These are phyloP conservation scores for Acipenser oxyrinchus DNA, from an alignment of 2,797 vertebrate genomes.

Conservation along the genomic window DNA sequence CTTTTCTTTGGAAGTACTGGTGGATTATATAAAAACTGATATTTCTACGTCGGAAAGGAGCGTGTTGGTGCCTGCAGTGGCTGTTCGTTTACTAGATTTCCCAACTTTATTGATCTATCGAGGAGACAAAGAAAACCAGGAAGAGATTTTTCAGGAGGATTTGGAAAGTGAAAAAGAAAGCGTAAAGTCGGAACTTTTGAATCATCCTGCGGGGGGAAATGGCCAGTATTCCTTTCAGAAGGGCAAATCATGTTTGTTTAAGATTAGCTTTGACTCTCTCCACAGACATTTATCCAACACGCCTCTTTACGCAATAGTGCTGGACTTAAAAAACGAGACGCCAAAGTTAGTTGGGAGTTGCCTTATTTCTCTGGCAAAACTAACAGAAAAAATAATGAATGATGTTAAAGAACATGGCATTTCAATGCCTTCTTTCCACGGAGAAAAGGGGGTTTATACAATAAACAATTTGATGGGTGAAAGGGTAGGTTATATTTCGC, in stretches of 20 bases:
- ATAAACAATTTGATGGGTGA: slow-evolving; percentile 52
- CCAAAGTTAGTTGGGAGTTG: slow-evolving; percentile 61
- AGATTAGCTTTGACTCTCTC: slow-evolving; percentile 52
- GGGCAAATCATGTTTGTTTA: slow-evolving; percentile 82
- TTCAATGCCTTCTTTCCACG: slow-evolving; percentile 38
- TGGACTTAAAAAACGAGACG: slow-evolving; percentile 55
- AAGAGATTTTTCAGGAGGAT: slow-evolving; percentile 5
- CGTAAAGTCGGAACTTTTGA: not conserved
- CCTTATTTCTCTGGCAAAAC: slow-evolving; percentile 48
- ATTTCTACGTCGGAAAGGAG: slow-evolving; percentile 9
- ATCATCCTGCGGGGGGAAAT: not conserved
- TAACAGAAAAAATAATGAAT: slow-evolving; percentile 38
- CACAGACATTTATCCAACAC: slow-evolving; percentile 44
- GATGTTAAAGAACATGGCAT: slow-evolving; percentile 39
- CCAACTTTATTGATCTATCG: slow-evolving; percentile 65
- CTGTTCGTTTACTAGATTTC: slow-evolving; percentile 70
- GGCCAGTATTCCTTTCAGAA: slow-evolving; percentile 54
- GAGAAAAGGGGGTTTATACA: slow-evolving; percentile 38
- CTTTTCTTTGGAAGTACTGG: slow-evolving; percentile 69
- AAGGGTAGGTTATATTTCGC: slow-evolving; percentile 53
- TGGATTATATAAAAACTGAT: slow-evolving; percentile 55
- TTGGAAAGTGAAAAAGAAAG: slow-evolving; percentile 14
- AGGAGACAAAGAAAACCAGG: slow-evolving; percentile 6
- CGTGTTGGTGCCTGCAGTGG: slow-evolving; percentile 49
- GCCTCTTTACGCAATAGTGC: slow-evolving; percentile 59